Percentiles rank a stretch among this genome's conserved stretches.
phyloP scores from a whole-genome alignment of 2,888 invertebrate genomes.

The Limnephilus marmoratus region DNA sequence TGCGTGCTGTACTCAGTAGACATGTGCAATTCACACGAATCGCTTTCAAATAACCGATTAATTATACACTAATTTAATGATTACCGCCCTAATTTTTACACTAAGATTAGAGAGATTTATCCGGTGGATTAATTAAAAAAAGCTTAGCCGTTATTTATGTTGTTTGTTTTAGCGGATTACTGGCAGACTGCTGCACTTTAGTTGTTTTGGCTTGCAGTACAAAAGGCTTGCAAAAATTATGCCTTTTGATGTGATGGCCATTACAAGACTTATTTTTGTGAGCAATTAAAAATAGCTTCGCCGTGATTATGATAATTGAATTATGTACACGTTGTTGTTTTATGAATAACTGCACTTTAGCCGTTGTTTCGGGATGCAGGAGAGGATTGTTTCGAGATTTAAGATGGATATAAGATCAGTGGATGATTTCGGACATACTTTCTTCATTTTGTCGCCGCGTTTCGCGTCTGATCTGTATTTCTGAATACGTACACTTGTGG shows the following conservation, averaged over 20 bases:
- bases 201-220: slow-evolving; percentile 3
- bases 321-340: not conserved
- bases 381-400: not conserved
- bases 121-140: not conserved
- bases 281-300: slow-evolving; percentile 48
- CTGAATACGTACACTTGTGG: slow-evolving; percentile 16
- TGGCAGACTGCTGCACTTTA: slow-evolving; percentile 38
- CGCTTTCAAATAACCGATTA: not conserved
- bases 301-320: not conserved
- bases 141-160: not conserved
- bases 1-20: not conserved
- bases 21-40: not conserved
- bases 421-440: slow-evolving; percentile 35
- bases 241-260: slow-evolving; percentile 42
- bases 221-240: slow-evolving; percentile 26
- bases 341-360: slow-evolving; percentile 12
- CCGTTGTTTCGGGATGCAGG: slow-evolving; percentile 8
- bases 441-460: slow-evolving; percentile 54
- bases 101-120: not conserved
- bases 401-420: not conserved
- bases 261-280: slow-evolving; percentile 46
- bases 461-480: slow-evolving; percentile 36
- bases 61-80: not conserved
- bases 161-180: not conserved
- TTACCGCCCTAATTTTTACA: not conserved